Percentiles rank a stretch among this genome's conserved stretches.
phyloP scores from a whole-genome alignment of 2,888 invertebrate species.

The Lycia hirtaria region DNA sequence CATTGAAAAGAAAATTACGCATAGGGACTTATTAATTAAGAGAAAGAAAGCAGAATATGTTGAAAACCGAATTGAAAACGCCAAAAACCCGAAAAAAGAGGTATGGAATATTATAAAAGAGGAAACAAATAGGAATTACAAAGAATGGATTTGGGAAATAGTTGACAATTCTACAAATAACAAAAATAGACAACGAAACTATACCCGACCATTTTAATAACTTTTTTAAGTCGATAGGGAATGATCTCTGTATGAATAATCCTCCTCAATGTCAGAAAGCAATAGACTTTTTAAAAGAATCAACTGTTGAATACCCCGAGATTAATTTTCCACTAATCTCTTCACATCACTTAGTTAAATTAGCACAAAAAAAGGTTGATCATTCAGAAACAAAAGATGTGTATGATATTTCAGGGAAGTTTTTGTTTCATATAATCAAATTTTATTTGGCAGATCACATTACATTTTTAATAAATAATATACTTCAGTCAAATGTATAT shows the following conservation, averaged over 20 bases:
- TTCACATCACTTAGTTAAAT: not conserved
- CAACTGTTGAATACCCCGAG: not conserved
- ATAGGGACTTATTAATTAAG: not conserved
- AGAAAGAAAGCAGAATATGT: not conserved
- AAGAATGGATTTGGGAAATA: not conserved
- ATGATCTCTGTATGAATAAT: not conserved
- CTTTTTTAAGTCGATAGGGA: not conserved
- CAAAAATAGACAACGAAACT: not conserved
- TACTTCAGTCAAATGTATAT: not conserved
- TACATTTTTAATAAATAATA: not conserved
- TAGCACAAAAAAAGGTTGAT: not conserved
- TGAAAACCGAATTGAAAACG: not conserved
- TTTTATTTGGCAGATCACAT: not conserved
- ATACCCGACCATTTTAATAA: not conserved
- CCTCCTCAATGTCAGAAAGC: not conserved
- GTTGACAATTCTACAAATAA: not conserved
- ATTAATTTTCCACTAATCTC: not conserved
- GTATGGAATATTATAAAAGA: conserved; percentile 3
- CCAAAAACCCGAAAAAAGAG: conserved; percentile 2
- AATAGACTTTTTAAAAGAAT: not conserved
- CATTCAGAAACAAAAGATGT: not conserved
- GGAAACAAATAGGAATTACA: not conserved
- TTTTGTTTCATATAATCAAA: not conserved
- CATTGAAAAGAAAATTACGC: not conserved
- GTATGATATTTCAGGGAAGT: not conserved